Base-by-base conservation (phyloP, 1,140 invertebrate species). In the Adoxophyes honmai region DNA sequence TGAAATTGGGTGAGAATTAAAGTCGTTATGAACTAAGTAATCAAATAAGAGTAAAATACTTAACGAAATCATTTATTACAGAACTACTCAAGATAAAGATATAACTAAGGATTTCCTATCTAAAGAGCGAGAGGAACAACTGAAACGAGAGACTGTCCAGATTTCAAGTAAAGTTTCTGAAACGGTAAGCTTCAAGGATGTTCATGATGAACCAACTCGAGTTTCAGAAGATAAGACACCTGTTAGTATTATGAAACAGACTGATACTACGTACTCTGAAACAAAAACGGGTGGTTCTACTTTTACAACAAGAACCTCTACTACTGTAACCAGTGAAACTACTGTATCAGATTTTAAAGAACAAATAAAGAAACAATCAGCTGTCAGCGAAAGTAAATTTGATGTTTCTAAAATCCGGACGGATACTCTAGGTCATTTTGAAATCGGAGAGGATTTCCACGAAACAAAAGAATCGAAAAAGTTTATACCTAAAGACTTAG, bases 1-100 rank as follows among this genome's bases (percentile, higher is more conserved):
- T 35, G 89, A 90, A 81, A 74, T 81, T 34, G 77, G 82, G 88
- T 89, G 75, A 69, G 71, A 55, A 64, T 52, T 34, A 34, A 59
- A 52, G 44, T 52, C 3, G 4, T 13, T 44, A 42, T 55, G 21
- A 34, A 14, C 4, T 16, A 56, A 21, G 57, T 38, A 57, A 55
- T 67, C 52, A 52, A 14, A 16, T 42, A 57, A 59, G 15, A 51
- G 39, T 53, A 56, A n/a, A 10, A 2, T 59, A 36, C 42, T 44
- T 44, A 34, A 14, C 55, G 16, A 37, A 15, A 34, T 28, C 16
- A 33, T 15, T 33, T 8, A 35, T 44, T 70, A 11, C 44, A 85
- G 79, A 4, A 60, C 64, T 48, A 15, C 64, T 4, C 53, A 59
- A 35, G 81, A 82, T 52, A 82, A 69, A 62, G 70, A 75, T 18